A percentile compares a stretch with the other conserved stretches of the same genome.
Conservation (phyloP, 2,113 vertebrate genomes). For the Sarotherodon lohbergeri region DNA sequence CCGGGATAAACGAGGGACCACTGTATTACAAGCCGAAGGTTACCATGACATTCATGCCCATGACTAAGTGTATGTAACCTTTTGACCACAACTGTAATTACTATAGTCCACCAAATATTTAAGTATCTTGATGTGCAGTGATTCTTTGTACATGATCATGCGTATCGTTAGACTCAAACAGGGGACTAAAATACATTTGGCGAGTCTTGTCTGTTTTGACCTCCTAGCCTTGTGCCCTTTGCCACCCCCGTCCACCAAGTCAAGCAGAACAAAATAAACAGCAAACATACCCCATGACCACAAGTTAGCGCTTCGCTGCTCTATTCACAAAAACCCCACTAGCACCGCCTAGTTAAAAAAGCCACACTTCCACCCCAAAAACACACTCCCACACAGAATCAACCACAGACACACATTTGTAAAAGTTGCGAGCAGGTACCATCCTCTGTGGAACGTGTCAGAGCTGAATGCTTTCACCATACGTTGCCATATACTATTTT, state of each 20-base stretch:
- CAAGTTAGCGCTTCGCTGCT: neutral
- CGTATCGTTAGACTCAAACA: neutral
- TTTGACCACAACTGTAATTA: neutral
- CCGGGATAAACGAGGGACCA: neutral
- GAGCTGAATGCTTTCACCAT: neutral
- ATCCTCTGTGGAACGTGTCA: neutral
- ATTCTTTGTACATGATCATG: neutral
- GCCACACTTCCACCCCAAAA: neutral
- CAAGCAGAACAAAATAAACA: constrained; percentile 54
- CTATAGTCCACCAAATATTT: neutral
- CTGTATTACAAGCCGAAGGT: neutral
- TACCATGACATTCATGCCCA: neutral
- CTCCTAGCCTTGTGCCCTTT: constrained; percentile 10
- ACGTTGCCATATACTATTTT: constrained; percentile 1
- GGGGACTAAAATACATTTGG: neutral
- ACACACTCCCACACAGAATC: neutral
- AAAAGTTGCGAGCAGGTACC: neutral
- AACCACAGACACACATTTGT: neutral
- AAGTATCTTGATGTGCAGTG: neutral
- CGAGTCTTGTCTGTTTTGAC: constrained; percentile 28
- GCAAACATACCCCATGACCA: constrained; percentile 18
- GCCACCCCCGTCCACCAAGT: neutral
- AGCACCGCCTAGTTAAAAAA: neutral
- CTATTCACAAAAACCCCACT: constrained; percentile 5
- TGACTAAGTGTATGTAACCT: neutral